Base-by-base conservation (phyloP, 1,140 invertebrate species). In the Brachionus paranguensis region DNA sequence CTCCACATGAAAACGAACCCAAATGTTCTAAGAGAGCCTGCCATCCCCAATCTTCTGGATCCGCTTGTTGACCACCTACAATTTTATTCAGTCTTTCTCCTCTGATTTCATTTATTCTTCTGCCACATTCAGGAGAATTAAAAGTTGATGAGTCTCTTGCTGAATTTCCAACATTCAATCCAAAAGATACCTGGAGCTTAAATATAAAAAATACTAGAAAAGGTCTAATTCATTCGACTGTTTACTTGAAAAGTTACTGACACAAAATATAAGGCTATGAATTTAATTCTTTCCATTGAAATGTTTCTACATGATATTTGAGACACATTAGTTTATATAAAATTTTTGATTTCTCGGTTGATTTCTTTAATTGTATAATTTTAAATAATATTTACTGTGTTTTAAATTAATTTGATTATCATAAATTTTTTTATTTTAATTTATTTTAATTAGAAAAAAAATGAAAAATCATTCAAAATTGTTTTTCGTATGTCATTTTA, bases 1-100 rank as follows among this genome's bases (percentile, higher is more conserved):
- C 93, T n/a, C 92, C 78, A 65, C 78, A 79, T 8, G 7, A 55
- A 43, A 79, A 65, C 10, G 47, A 33, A 79, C 47, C 47, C 2
- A 8, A 17, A 33, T 37, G 20, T 47, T 79, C 53, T 50, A 79
- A 27, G 24, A 50, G 2, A 41, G 27, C 20, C 55, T 79, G 78
- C 78, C 78, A 79, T 43, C 78, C 78, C 78, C 78, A 79, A 79
- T 79, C 78, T 41, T 41, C 20, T 24, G 50, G 47, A 79, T 79
- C 50, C 11, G 78, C 78, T 55, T 37, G 50, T 14, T 60, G 27
- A 10, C 78, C 78, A 79, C 78, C 78, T 11, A 79, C 78, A 33
- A 79, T 50, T 65, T 79, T 79, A n/a, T 79, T 37, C 17, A 41
- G 14, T 55, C 8, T n/a, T 17, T 55, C 11, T 11, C 4, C 12